Evolutionary conservation across 1,140 invertebrate genomes (phyloP).

Genomic region (Drosophila micromelanica): DNA sequence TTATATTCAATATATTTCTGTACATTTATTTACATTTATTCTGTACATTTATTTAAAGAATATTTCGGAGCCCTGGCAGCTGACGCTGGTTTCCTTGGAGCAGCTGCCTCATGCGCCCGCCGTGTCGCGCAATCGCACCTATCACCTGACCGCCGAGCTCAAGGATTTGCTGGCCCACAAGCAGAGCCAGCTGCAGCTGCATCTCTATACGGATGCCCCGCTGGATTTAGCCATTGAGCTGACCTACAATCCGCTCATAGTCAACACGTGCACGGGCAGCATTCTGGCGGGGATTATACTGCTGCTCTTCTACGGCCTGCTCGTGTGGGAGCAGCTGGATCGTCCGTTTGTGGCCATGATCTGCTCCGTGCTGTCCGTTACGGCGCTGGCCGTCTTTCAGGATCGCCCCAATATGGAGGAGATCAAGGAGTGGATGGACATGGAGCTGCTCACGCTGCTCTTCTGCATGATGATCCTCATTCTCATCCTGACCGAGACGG

Average conservation of each 20-base stretch:
- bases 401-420: constrained; percentile 89
- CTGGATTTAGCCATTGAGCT: constrained; percentile 70
- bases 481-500: constrained; percentile 91
- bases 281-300: constrained; percentile 88
- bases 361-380: constrained; percentile 89
- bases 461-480: constrained; percentile 95
- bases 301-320: constrained; percentile 89
- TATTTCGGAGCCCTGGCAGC: constrained; percentile 64
- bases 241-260: constrained; percentile 86
- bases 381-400: constrained; percentile 88
- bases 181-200: constrained; percentile 53
- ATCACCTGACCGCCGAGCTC: constrained; percentile 57
- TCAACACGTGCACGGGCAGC: constrained; percentile 86
- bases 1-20: constrained; percentile 36
- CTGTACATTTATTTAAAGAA: no score
- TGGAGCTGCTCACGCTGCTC: constrained; percentile 91
- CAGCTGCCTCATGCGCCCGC: constrained; percentile 53
- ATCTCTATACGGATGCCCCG: constrained; percentile 57
- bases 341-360: constrained; percentile 91
- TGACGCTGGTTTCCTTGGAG: constrained; percentile 55
- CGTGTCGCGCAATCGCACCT: constrained; percentile 65
- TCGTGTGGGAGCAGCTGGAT: constrained; percentile 91
- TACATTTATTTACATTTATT: no score
- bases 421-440: constrained; percentile 91
- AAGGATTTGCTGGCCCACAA: constrained; percentile 26